Percentiles rank a stretch among this genome's conserved stretches.
phyloP scores from a whole-genome alignment of 2,888 invertebrate species.

The Apodemia zela region DNA sequence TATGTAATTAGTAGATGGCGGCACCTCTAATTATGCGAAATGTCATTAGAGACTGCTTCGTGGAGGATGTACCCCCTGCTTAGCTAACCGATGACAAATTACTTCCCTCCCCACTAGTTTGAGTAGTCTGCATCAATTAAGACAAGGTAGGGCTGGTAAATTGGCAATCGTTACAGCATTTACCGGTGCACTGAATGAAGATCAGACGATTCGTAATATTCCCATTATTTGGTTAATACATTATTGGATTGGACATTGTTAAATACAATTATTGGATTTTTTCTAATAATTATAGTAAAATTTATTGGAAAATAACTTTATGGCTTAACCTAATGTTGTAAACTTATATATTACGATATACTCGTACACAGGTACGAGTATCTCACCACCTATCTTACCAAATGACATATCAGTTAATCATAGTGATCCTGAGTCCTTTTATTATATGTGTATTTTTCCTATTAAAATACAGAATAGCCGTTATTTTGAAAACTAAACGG shows the following conservation, averaged over 20 bases:
- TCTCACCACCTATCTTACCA: too few species aligned
- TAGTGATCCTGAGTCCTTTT: too few species aligned
- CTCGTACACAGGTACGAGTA: too few species aligned
- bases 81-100: slow-evolving; percentile 79
- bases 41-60: slow-evolving; percentile 59
- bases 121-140: slow-evolving; percentile 75
- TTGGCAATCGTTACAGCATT: slow-evolving; percentile 76
- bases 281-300: too few species aligned
- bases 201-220: slow-evolving; percentile 57
- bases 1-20: slow-evolving; percentile 75
- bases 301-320: too few species aligned
- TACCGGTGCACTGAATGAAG: slow-evolving; percentile 50
- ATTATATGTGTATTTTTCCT: too few species aligned
- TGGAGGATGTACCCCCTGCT: slow-evolving; percentile 53
- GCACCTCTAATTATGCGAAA: slow-evolving; percentile 74
- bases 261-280: not conserved
- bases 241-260: not conserved
- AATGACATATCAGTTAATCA: too few species aligned
- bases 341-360: too few species aligned
- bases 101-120: slow-evolving; percentile 70
- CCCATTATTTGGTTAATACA: slow-evolving; percentile 34
- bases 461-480: too few species aligned
- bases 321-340: too few species aligned
- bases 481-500: too few species aligned
- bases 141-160: slow-evolving; percentile 72